Evolutionary conservation across 1,140 invertebrate species (phyloP).

Genomic region (Brachionus rubens): DNA sequence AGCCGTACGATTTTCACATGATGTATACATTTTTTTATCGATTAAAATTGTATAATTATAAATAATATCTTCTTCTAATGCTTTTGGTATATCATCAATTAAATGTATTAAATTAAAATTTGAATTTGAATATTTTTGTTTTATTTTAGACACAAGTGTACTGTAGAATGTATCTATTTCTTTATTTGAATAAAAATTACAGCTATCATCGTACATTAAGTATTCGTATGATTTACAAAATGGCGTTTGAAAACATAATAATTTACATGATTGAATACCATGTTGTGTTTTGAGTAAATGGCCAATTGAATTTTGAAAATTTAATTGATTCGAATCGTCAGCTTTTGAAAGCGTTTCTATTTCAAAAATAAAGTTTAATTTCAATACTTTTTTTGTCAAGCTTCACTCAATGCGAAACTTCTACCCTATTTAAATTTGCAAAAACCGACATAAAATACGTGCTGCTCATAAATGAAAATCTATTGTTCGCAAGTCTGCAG

Average conservation of each 20-base stretch:
- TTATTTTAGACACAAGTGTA: background rate
- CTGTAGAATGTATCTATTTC: background rate
- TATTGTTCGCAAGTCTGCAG: too few species aligned
- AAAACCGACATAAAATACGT: too few species aligned
- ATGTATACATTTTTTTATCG: slow-evolving; percentile 2
- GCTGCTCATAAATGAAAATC: too few species aligned
- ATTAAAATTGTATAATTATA: slow-evolving; percentile 34
- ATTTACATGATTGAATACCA: slow-evolving; percentile 26
- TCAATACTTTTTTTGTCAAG: too few species aligned
- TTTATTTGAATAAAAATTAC: slow-evolving; percentile 30
- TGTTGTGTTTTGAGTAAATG: background rate
- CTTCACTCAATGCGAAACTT: too few species aligned
- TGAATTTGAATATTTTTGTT: background rate
- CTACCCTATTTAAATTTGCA: too few species aligned
- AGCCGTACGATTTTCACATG: background rate
- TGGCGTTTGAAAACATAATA: slow-evolving; percentile 7
- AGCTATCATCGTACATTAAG: slow-evolving; percentile 12
- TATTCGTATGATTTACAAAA: slow-evolving; percentile 39
- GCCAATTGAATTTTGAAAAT: background rate
- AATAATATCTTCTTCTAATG: background rate
- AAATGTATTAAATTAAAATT: background rate
- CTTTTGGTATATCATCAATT: background rate
- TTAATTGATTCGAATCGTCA: background rate
- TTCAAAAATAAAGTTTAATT: background rate
- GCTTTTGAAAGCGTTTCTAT: background rate